Percentiles rank a stretch among this genome's conserved stretches.
Conservation (phyloP, 2,797 vertebrate species). For the Pampus argenteus region DNA sequence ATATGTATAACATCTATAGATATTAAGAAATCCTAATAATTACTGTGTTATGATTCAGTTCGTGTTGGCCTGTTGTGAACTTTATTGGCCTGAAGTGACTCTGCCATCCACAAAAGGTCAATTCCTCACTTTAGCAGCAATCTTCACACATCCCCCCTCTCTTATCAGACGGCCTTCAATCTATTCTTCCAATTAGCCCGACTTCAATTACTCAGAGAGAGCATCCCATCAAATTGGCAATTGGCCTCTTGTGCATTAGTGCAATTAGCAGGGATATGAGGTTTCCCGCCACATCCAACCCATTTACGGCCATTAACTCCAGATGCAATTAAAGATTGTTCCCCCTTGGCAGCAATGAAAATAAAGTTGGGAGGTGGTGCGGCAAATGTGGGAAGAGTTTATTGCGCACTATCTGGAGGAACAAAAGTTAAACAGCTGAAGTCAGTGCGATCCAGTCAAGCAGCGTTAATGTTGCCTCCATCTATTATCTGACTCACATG, state of each 20-base stretch:
- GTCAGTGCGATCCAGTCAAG: background rate
- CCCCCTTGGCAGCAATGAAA: slow-evolving; percentile 22
- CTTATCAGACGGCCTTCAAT: slow-evolving; percentile 52
- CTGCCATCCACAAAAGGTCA: slow-evolving; percentile 48
- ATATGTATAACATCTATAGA: background rate
- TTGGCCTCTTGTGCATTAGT: slow-evolving; percentile 79
- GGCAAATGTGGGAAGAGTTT: slow-evolving; percentile 18
- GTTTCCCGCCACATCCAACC: slow-evolving; percentile 72
- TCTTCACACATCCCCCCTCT: slow-evolving; percentile 8
- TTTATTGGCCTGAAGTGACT: slow-evolving; percentile 21
- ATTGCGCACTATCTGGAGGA: slow-evolving; percentile 22
- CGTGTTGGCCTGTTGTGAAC: background rate
- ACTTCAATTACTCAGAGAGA: slow-evolving; percentile 73
- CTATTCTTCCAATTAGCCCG: slow-evolving; percentile 69
- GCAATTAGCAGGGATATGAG: slow-evolving; percentile 80
- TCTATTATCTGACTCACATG: slow-evolving; percentile 23
- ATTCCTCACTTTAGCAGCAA: slow-evolving; percentile 33
- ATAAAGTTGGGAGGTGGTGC: slow-evolving; percentile 45
- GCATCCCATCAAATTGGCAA: slow-evolving; percentile 74
- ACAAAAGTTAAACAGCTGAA: slow-evolving; percentile 27
- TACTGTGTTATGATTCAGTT: too few species aligned
- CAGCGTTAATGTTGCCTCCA: background rate
- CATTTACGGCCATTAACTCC: slow-evolving; percentile 75
- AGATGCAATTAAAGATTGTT: slow-evolving; percentile 76
- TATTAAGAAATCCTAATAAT: too few species aligned